Evolutionary conservation across 1,140 invertebrate genomes (phyloP).

Genomic region (Melanaphis sacchari): DNA sequence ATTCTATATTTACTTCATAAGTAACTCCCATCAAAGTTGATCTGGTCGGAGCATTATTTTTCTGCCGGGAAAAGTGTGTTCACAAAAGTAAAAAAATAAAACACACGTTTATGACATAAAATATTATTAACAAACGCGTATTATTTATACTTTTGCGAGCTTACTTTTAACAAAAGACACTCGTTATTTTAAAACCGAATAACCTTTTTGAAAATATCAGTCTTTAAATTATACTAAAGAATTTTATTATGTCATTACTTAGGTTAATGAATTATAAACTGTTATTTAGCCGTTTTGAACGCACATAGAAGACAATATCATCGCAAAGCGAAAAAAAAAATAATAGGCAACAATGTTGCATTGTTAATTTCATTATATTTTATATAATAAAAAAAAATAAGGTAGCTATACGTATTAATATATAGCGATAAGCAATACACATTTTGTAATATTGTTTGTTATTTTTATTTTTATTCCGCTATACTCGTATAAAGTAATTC

Average conservation of each 20-base stretch:
- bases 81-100: no score
- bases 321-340: background rate
- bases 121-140: background rate
- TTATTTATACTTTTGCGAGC: background rate
- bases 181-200: background rate
- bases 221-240: background rate
- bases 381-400: background rate
- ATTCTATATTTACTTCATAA: no score
- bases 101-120: background rate
- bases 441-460: background rate
- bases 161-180: background rate
- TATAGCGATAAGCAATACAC: background rate
- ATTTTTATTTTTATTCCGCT: no score
- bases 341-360: background rate
- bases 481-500: no score
- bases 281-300: background rate
- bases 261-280: background rate
- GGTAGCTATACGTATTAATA: background rate
- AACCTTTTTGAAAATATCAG: background rate
- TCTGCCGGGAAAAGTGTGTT: no score
- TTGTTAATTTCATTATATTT: background rate
- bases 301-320: background rate
- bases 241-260: background rate
- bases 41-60: no score
- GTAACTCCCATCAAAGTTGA: no score